These are phyloP conservation scores for Phania funesta DNA, from an alignment of 2,888 invertebrate genomes.

Conservation along the genomic window DNA sequence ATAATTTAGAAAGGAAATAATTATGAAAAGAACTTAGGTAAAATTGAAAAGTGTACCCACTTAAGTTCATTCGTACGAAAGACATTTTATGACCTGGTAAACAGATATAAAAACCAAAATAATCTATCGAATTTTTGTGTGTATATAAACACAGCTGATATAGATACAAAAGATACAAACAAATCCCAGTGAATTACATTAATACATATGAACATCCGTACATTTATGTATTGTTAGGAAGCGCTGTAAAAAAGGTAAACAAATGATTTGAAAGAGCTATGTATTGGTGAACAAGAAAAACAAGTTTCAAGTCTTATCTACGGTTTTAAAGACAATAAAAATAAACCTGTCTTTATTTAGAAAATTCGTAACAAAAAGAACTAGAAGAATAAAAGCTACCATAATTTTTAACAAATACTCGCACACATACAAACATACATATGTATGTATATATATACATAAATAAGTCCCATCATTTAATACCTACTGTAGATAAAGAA, in stretches of 20 bases:
- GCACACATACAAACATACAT: neutral
- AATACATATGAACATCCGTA: neutral
- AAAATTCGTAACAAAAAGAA: constrained; percentile 35
- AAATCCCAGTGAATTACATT: neutral
- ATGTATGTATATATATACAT: no score
- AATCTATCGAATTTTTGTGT: constrained; percentile 4
- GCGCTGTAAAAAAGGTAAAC: constrained; percentile 23
- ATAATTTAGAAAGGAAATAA: constrained; percentile 22
- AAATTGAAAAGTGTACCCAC: neutral
- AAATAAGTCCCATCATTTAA: neutral
- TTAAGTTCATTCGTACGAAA: constrained; percentile 2
- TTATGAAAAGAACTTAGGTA: constrained; percentile 17
- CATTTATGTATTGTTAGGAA: neutral
- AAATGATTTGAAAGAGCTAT: constrained; percentile 25
- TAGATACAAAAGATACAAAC: neutral
- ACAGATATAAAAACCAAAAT: constrained; percentile 15
- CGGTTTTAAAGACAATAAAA: constrained; percentile 6
- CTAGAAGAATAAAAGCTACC: neutral
- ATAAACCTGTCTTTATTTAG: constrained; percentile 52
- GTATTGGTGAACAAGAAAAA: constrained; percentile 42
- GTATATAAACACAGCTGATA: constrained; percentile 46
- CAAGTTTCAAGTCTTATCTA: constrained; percentile 32
- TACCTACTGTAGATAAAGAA: neutral
- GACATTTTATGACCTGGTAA: constrained; percentile 32
- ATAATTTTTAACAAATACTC: neutral